A percentile compares a stretch with the other conserved stretches of the same genome.
phyloP scores from a whole-genome alignment of 2,113 vertebrate species.

The Thamnophis sirtalis region DNA sequence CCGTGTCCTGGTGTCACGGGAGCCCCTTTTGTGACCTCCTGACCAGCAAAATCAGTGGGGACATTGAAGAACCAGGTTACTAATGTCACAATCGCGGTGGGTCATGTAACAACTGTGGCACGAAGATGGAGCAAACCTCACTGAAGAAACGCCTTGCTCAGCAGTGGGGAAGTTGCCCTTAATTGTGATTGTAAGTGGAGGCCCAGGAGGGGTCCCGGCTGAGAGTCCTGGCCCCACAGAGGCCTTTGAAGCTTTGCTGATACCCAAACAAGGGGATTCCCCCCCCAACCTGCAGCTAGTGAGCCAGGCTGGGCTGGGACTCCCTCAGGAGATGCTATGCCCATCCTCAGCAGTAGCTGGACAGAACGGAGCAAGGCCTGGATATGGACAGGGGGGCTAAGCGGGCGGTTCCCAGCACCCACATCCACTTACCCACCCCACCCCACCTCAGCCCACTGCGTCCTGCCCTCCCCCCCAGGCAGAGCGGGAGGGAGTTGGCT shows the following conservation, averaged over 20 bases:
- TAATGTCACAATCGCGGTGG: neutral
- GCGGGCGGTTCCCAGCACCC: neutral
- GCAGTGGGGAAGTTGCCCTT: neutral
- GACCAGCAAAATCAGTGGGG: too few relatives aligned
- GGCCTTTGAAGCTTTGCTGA: neutral
- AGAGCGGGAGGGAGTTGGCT: neutral
- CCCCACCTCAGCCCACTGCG: accelerated
- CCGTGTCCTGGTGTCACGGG: too few relatives aligned
- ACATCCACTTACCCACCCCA: neutral
- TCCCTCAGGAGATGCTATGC: neutral
- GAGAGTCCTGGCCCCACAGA: neutral
- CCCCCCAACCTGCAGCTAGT: neutral
- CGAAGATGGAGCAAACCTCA: neutral
- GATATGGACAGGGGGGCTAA: neutral
- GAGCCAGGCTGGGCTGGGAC: neutral
- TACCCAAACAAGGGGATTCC: neutral
- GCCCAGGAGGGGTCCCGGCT: neutral
- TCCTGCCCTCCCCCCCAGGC: neutral
- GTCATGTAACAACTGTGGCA: neutral
- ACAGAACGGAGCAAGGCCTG: neutral
- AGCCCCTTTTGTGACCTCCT: too few relatives aligned
- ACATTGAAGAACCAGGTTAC: neutral
- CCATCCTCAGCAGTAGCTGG: neutral
- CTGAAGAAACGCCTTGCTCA: neutral
- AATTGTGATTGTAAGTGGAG: neutral